Percentiles rank a stretch among this genome's conserved stretches.
These are phyloP conservation scores for Cinara cedri DNA, from an alignment of 2,888 invertebrate species.

Conservation along the genomic window DNA sequence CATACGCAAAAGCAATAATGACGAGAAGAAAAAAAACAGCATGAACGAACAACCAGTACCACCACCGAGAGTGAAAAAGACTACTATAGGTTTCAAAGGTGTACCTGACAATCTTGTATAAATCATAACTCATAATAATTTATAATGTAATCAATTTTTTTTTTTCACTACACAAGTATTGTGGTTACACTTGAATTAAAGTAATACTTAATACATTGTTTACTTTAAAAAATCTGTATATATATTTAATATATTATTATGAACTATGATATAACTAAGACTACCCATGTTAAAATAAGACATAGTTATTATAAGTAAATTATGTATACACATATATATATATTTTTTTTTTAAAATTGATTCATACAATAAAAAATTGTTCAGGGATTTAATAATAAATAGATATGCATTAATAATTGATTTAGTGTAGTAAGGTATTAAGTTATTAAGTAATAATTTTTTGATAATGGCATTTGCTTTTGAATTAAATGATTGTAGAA, in stretches of 20 bases:
- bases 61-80: conserved; percentile 58
- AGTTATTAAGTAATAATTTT: background rate
- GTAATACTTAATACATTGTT: background rate
- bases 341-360: conserved; percentile 2
- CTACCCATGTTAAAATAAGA: background rate
- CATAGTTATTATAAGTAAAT: background rate
- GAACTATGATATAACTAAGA: conserved; percentile 5
- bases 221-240: conserved; percentile 28
- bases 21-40: conserved; percentile 32
- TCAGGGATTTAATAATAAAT: conserved; percentile 6
- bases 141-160: background rate
- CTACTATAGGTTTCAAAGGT: conserved; percentile 58
- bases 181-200: conserved; percentile 10
- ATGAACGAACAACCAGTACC: conserved; percentile 57
- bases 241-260: conserved; percentile 12
- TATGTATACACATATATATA: background rate
- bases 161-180: conserved; percentile 9
- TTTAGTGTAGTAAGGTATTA: background rate
- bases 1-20: background rate
- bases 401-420: conserved; percentile 1
- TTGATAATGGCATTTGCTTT: background rate
- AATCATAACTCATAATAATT: background rate
- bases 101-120: conserved; percentile 59
- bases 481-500: background rate
- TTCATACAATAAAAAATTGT: background rate